A percentile compares a stretch with the other conserved stretches of the same genome.
These are phyloP conservation scores for Stylophora pistillata DNA, from an alignment of 64 coral and sea anemone species.

Conservation along the genomic window DNA sequence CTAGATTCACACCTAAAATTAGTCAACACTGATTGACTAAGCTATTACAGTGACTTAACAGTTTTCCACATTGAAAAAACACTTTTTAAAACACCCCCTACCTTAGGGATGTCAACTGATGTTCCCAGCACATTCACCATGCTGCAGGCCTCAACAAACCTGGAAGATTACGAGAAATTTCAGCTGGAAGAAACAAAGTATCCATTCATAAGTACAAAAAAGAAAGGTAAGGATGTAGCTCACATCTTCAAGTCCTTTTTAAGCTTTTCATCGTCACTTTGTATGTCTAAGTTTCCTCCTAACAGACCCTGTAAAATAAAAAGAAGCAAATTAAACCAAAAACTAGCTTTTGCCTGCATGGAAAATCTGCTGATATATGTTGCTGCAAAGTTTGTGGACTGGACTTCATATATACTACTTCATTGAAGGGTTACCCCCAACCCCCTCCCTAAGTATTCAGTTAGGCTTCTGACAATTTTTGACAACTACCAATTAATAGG, in stretches of 20 bases:
- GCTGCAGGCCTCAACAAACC: constrained; percentile 94
- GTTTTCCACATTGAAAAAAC: no score
- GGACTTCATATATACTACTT: no score
- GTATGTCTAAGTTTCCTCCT: constrained; percentile 46
- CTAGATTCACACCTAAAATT: no score
- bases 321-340: background rate
- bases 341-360: no score
- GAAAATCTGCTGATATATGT: no score
- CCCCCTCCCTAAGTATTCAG: no score
- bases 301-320: constrained; percentile 58
- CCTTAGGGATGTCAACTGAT: background rate
- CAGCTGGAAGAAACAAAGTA: background rate
- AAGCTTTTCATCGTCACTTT: background rate
- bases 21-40: no score
- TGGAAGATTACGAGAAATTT: constrained; percentile 18
- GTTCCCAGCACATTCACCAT: constrained; percentile 58
- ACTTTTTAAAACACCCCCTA: background rate
- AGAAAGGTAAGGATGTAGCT: background rate
- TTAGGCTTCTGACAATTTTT: no score
- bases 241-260: constrained; percentile 57
- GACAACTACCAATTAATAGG: no score
- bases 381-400: no score
- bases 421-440: no score
- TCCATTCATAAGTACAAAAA: background rate
- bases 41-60: no score